phyloP scores from a whole-genome alignment of 2,797 vertebrate species.

The Cygnus olor region DNA sequence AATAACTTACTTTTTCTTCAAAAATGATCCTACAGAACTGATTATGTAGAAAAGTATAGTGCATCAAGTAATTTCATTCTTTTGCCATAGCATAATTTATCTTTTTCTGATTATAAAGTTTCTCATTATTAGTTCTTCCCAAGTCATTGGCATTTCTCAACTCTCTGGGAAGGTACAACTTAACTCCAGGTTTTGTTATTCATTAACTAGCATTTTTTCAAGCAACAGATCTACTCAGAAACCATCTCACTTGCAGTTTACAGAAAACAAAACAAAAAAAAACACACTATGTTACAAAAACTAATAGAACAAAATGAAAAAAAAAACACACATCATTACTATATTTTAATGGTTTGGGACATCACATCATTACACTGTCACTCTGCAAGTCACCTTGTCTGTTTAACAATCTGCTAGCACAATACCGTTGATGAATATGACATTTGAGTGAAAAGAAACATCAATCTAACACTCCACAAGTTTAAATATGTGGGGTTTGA shows the following conservation, averaged over 20 bases:
- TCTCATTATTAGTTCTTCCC: not conserved
- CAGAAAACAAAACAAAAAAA: not conserved
- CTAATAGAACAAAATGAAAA: not conserved
- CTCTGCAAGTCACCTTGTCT: slow-evolving; percentile 69
- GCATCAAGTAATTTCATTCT: not conserved
- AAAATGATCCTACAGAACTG: not conserved
- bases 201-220: not conserved
- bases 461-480: slow-evolving; percentile 56
- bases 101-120: not conserved
- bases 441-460: slow-evolving; percentile 69
- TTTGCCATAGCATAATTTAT: not conserved
- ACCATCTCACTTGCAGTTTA: slow-evolving; percentile 1
- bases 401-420: slow-evolving; percentile 67
- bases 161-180: not conserved
- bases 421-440: slow-evolving; percentile 67
- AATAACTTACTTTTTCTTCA: not conserved
- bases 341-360: slow-evolving; percentile 65
- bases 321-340: not conserved
- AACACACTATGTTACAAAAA: slow-evolving; percentile 8
- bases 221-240: not conserved
- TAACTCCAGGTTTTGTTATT: not conserved
- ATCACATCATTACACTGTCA: slow-evolving; percentile 63
- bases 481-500: slow-evolving; percentile 58
- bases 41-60: not conserved
- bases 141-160: not conserved